A percentile compares a stretch with the other conserved stretches of the same genome.
Evolutionary conservation across 2,797 vertebrate species (phyloP).

Genomic region (Tympanoctomys barrerae): DNA sequence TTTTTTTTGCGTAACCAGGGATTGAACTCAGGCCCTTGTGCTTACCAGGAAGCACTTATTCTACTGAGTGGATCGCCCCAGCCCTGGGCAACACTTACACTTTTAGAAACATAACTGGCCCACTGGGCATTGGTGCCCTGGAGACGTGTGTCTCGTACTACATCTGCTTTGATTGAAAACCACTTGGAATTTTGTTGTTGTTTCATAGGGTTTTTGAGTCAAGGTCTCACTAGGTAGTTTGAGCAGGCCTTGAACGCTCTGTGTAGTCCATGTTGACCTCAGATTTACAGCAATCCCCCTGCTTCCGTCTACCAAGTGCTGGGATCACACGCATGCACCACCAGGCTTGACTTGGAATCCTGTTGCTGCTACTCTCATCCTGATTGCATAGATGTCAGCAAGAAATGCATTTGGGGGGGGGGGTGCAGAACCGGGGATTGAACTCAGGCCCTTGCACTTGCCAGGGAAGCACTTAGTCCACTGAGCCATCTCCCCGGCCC

Average conservation of each 20-base stretch:
- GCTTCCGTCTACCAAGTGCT: neutral
- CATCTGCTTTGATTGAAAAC: neutral
- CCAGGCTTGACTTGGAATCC: neutral
- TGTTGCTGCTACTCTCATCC: neutral
- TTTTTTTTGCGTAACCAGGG: no score
- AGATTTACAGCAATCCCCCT: neutral
- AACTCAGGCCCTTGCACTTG: no score
- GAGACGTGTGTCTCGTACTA: neutral
- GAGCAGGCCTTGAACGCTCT: neutral
- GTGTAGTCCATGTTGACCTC: neutral
- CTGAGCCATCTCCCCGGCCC: no score
- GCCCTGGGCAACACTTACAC: neutral
- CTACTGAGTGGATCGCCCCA: slow-evolving; percentile 6
- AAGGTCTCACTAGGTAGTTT: neutral
- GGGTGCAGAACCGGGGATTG: no score
- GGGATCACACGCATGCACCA: neutral
- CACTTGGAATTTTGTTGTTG: slow-evolving; percentile 52
- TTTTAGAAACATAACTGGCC: neutral
- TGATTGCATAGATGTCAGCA: slow-evolving; percentile 31
- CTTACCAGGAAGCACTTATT: no score
- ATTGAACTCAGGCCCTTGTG: no score
- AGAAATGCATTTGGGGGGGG: neutral
- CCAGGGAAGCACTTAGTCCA: no score
- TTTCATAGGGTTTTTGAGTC: neutral
- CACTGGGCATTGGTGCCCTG: neutral